A percentile compares a stretch with the other conserved stretches of the same genome.
Evolutionary conservation across 1,140 invertebrate genomes (phyloP).

Genomic region (Dendroctonus valens): DNA sequence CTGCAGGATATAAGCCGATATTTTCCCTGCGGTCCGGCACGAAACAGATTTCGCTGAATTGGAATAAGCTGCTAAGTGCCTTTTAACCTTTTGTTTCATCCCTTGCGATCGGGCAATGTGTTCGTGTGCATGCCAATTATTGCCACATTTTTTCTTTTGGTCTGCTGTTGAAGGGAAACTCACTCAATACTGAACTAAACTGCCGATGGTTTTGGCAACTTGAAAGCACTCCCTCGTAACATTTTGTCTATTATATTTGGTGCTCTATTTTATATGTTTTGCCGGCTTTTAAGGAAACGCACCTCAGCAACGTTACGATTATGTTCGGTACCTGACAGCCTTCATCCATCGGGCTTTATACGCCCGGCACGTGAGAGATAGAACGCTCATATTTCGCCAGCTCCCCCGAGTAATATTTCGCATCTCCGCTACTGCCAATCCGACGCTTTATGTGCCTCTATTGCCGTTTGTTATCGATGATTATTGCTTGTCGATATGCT

Average conservation of each 20-base stretch:
- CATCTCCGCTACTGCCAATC: slow-evolving; percentile 42
- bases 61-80: slow-evolving; percentile 34
- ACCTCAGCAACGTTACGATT: slow-evolving; percentile 31
- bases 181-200: too few species aligned
- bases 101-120: neutral
- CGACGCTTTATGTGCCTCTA: slow-evolving; percentile 40
- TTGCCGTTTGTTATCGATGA: slow-evolving; percentile 46
- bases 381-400: slow-evolving; percentile 41
- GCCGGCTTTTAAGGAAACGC: slow-evolving; percentile 18
- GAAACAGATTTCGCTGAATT: slow-evolving; percentile 27
- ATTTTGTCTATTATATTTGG: slow-evolving; percentile 18
- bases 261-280: slow-evolving; percentile 14
- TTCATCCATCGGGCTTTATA: slow-evolving; percentile 36
- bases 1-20: slow-evolving; percentile 35
- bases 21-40: slow-evolving; percentile 30
- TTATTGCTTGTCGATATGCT: slow-evolving; percentile 40
- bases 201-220: too few species aligned
- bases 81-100: slow-evolving; percentile 4
- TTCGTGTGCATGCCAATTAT: neutral
- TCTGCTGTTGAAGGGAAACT: too few species aligned
- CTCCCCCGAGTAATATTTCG: slow-evolving; percentile 45
- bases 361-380: slow-evolving; percentile 36
- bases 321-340: slow-evolving; percentile 35
- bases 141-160: too few species aligned
- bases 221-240: slow-evolving; percentile 4